Conservation (phyloP, 2,797 vertebrate genomes). For the Takifugu ocellatus region DNA sequence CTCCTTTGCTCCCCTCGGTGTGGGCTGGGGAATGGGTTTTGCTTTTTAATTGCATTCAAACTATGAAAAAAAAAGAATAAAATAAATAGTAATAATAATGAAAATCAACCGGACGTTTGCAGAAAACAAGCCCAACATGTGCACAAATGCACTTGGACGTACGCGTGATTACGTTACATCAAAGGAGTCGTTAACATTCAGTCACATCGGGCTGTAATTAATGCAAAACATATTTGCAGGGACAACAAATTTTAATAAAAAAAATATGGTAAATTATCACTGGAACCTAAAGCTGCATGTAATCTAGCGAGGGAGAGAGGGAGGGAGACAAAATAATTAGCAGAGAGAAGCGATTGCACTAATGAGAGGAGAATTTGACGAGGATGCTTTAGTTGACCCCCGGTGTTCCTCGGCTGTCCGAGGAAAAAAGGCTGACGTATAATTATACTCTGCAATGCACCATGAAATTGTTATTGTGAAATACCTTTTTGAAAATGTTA, state of each 20-base stretch:
- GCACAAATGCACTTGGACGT: slow-evolving; percentile 53
- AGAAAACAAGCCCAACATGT: slow-evolving; percentile 42
- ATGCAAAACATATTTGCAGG: slow-evolving; percentile 64
- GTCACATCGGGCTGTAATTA: slow-evolving; percentile 65
- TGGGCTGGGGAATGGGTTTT: slow-evolving; percentile 58
- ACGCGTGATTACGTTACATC: slow-evolving; percentile 65
- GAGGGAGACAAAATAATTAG: slow-evolving; percentile 75
- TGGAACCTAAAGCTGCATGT: slow-evolving; percentile 51
- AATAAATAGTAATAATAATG: slow-evolving; percentile 28
- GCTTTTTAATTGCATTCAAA: slow-evolving; percentile 68
- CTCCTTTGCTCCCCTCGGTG: slow-evolving; percentile 22
- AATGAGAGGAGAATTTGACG: slow-evolving; percentile 81
- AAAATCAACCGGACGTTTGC: slow-evolving; percentile 49
- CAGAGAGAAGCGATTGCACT: slow-evolving; percentile 78
- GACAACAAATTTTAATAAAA: slow-evolving; percentile 55
- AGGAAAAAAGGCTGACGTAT: slow-evolving; percentile 72
- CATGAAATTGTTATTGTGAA: slow-evolving; percentile 85
- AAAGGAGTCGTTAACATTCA: slow-evolving; percentile 71
- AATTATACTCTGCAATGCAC: slow-evolving; percentile 82
- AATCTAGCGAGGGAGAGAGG: slow-evolving; percentile 53
- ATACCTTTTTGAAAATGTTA: slow-evolving; percentile 82
- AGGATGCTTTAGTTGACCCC: slow-evolving; percentile 80
- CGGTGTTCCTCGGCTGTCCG: slow-evolving; percentile 72
- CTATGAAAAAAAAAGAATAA: slow-evolving; percentile 31
- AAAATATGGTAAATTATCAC: slow-evolving; percentile 45